These are phyloP conservation scores for Leptopilina clavipes DNA, from an alignment of 1,140 invertebrate genomes.

Conservation along the genomic window DNA sequence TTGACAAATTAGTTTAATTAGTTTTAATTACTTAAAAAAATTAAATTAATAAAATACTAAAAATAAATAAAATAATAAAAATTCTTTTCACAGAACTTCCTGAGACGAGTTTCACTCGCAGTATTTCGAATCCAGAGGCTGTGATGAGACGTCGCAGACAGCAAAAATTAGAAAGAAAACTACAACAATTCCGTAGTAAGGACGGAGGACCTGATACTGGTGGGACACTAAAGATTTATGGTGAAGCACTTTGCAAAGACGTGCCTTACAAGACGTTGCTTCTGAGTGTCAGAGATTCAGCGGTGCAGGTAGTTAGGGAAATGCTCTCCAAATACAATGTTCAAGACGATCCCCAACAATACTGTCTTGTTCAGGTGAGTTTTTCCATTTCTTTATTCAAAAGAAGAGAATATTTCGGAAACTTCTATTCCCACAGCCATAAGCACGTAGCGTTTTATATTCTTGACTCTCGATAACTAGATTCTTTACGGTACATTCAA, in stretches of 20 bases:
- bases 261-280: slow-evolving; percentile 99
- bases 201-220: slow-evolving; percentile 95
- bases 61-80: background rate
- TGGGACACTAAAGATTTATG: slow-evolving; percentile 98
- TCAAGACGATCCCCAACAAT: slow-evolving; percentile 90
- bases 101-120: slow-evolving; percentile 97
- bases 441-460: background rate
- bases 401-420: background rate
- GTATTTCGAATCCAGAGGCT: slow-evolving; percentile 99
- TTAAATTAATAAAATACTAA: too few relatives aligned
- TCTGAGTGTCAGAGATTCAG: slow-evolving; percentile 93
- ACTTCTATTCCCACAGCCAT: background rate
- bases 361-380: slow-evolving; percentile 94
- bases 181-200: slow-evolving; percentile 96
- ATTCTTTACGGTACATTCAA: background rate
- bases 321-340: slow-evolving; percentile 98
- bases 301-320: slow-evolving; percentile 93
- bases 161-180: slow-evolving; percentile 96
- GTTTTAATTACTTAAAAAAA: too few relatives aligned
- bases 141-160: slow-evolving; percentile 98
- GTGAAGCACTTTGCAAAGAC: slow-evolving; percentile 95
- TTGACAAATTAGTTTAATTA: too few relatives aligned
- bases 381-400: background rate
- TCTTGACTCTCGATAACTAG: background rate
- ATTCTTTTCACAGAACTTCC: slow-evolving; percentile 87